Percentiles rank a stretch among this genome's conserved stretches.
phyloP scores from a whole-genome alignment of 2,888 invertebrate genomes.

The Tromatobia lineatoria region DNA sequence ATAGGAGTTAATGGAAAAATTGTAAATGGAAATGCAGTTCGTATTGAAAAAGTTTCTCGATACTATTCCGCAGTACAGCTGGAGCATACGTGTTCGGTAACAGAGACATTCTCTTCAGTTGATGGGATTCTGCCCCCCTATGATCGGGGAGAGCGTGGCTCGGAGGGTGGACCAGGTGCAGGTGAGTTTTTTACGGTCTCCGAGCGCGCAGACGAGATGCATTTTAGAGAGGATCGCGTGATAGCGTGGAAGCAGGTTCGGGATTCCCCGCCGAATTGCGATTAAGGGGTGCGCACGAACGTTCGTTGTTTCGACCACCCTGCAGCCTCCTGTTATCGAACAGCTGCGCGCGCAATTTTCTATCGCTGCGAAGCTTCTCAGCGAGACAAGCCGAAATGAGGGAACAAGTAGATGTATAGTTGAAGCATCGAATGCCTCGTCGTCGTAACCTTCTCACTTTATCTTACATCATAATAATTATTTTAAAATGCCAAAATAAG shows the following conservation, averaged over 20 bases:
- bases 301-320: slow-evolving; percentile 50
- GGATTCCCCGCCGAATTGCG: slow-evolving; percentile 72
- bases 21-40: background rate
- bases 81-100: slow-evolving; percentile 36
- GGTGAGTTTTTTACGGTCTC: slow-evolving; percentile 62
- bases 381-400: slow-evolving; percentile 18
- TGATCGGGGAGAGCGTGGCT: slow-evolving; percentile 13
- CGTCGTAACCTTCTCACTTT: no score
- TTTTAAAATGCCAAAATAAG: no score
- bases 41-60: slow-evolving; percentile 40
- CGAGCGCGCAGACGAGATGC: slow-evolving; percentile 63
- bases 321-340: slow-evolving; percentile 75
- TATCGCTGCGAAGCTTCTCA: slow-evolving; percentile 27
- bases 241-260: slow-evolving; percentile 69
- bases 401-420: background rate
- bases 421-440: no score
- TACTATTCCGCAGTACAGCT: slow-evolving; percentile 39
- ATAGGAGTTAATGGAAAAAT: background rate
- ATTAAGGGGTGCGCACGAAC: slow-evolving; percentile 63
- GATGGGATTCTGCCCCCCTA: slow-evolving; percentile 61
- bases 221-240: slow-evolving; percentile 61
- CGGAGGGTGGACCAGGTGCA: slow-evolving; percentile 65
- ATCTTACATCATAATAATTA: no score
- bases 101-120: slow-evolving; percentile 49
- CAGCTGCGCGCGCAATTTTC: slow-evolving; percentile 80